These are phyloP conservation scores for Julus scandinavius DNA, from an alignment of 2,888 invertebrate genomes.

Conservation along the genomic window DNA sequence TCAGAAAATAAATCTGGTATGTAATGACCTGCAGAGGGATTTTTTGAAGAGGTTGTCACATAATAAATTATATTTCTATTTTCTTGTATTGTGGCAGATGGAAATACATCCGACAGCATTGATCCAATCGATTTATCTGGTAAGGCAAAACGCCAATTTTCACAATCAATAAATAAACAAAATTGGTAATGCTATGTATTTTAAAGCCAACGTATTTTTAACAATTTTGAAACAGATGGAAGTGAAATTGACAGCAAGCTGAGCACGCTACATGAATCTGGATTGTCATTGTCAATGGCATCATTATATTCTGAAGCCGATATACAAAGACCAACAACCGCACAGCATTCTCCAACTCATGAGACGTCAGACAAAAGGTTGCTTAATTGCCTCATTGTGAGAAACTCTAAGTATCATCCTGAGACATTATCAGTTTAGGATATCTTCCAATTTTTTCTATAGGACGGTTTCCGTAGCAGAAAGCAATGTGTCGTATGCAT, in stretches of 20 bases:
- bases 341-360: neutral
- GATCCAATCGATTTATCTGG: slow-evolving; percentile 55
- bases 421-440: no score
- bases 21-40: neutral
- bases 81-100: neutral
- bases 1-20: slow-evolving; percentile 54
- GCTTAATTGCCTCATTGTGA: no score
- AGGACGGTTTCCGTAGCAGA: slow-evolving; percentile 1
- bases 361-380: slow-evolving; percentile 47
- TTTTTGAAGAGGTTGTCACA: neutral
- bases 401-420: no score
- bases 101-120: slow-evolving; percentile 50
- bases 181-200: neutral
- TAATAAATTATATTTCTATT: slow-evolving; percentile 9
- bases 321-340: slow-evolving; percentile 60
- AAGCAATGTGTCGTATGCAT: slow-evolving; percentile 61
- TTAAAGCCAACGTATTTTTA: neutral
- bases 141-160: neutral
- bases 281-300: slow-evolving; percentile 74
- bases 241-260: slow-evolving; percentile 56
- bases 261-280: slow-evolving; percentile 61
- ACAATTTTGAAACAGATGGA: slow-evolving; percentile 51
- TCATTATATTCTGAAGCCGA: slow-evolving; percentile 74
- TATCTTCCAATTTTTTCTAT: no score
- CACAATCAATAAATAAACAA: neutral